A percentile compares a stretch with the other conserved stretches of the same genome.
Conservation (phyloP, 2,113 vertebrate species). For the Eurystomus gularis region DNA sequence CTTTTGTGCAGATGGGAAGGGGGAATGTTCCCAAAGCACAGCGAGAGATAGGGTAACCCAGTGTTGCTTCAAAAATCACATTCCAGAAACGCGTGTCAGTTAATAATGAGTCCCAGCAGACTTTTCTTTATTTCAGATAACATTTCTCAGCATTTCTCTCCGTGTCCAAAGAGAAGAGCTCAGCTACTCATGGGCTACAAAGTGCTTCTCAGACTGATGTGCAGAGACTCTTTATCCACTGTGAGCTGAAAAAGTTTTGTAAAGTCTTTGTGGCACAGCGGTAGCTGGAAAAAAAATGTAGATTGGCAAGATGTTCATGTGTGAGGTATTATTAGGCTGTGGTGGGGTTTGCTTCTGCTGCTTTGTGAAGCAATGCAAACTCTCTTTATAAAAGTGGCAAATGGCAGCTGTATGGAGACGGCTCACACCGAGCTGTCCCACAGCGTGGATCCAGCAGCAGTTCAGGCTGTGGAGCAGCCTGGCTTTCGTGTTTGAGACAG, state of each 20-base stretch:
- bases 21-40: neutral
- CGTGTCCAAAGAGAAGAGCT: neutral
- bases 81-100: accelerated
- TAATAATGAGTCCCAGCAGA: neutral
- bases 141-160: neutral
- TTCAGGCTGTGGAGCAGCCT: neutral
- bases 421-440: neutral
- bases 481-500: neutral
- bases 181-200: neutral
- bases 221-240: neutral
- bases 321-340: accelerated
- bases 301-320: neutral
- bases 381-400: accelerated
- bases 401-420: neutral
- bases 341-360: neutral
- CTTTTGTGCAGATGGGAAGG: neutral
- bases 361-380: neutral
- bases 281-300: neutral
- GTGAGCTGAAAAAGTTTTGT: neutral
- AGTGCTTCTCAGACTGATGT: neutral
- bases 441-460: neutral
- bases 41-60: neutral
- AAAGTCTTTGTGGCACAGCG: neutral
- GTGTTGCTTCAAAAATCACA: neutral
- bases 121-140: neutral